These are phyloP conservation scores for Micronisus gabar DNA, from an alignment of 2,113 vertebrate species.

Conservation along the genomic window DNA sequence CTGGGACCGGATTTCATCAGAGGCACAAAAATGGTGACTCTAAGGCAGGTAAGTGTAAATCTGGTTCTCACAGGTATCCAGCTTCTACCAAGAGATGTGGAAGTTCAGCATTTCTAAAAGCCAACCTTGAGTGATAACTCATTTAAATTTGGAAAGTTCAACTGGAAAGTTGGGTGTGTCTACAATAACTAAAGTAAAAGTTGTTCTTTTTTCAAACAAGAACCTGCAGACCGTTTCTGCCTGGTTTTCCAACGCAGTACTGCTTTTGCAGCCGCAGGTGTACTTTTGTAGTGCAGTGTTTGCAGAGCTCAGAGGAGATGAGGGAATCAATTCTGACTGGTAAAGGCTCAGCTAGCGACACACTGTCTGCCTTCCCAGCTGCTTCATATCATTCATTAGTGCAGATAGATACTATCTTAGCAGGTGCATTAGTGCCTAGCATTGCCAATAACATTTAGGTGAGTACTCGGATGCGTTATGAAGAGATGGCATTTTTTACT, in stretches of 20 bases:
- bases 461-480: neutral
- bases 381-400: neutral
- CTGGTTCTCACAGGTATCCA: neutral
- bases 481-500: neutral
- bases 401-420: neutral
- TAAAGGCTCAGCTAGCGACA: neutral
- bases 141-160: neutral
- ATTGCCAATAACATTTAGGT: neutral
- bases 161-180: neutral
- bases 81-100: neutral
- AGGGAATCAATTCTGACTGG: neutral
- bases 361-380: neutral
- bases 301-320: neutral
- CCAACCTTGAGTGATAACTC: neutral
- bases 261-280: neutral
- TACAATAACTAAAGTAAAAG: neutral
- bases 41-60: neutral
- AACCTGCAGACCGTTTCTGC: neutral
- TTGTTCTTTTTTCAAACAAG: neutral
- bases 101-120: neutral
- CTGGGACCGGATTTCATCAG: neutral
- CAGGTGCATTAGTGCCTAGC: neutral
- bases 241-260: neutral
- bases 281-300: neutral
- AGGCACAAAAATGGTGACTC: neutral